A percentile compares a stretch with the other conserved stretches of the same genome.
Conservation (phyloP, 2,797 vertebrate species). For the Gambelia wislizenii region DNA sequence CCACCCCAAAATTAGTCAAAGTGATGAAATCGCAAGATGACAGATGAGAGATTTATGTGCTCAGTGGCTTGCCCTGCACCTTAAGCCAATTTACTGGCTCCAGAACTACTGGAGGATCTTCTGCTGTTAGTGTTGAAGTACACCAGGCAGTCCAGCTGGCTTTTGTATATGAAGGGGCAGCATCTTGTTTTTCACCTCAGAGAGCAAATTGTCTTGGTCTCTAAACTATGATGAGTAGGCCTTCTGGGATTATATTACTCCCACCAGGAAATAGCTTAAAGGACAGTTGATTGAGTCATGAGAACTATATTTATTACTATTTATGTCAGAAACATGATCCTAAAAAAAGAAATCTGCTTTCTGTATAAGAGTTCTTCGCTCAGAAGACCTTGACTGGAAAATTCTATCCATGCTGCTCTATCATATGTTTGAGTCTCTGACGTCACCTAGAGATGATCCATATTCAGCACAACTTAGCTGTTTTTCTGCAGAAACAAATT, state of each 20-base stretch:
- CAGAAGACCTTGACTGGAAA: background rate
- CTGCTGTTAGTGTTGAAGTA: too few relatives aligned
- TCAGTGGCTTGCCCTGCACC: too few relatives aligned
- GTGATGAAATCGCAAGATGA: too few relatives aligned
- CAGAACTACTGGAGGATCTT: too few relatives aligned
- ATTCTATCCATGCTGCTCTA: background rate
- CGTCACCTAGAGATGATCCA: background rate
- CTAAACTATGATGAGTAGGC: background rate
- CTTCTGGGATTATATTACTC: background rate
- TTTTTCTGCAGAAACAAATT: background rate
- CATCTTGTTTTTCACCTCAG: background rate
- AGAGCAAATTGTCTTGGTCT: background rate
- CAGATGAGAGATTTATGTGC: too few relatives aligned
- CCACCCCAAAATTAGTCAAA: background rate
- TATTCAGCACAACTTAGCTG: background rate
- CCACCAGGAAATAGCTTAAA: background rate
- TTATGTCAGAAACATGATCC: background rate
- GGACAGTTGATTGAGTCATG: background rate
- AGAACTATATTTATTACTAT: background rate
- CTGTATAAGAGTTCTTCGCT: background rate
- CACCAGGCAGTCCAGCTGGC: too few relatives aligned
- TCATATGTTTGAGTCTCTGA: background rate
- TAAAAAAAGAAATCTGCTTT: background rate
- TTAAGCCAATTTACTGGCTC: too few relatives aligned
- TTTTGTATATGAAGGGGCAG: background rate